Percentiles rank a stretch among this genome's conserved stretches.
phyloP scores from a whole-genome alignment of 2,797 vertebrate species.

The Carduelis carduelis region DNA sequence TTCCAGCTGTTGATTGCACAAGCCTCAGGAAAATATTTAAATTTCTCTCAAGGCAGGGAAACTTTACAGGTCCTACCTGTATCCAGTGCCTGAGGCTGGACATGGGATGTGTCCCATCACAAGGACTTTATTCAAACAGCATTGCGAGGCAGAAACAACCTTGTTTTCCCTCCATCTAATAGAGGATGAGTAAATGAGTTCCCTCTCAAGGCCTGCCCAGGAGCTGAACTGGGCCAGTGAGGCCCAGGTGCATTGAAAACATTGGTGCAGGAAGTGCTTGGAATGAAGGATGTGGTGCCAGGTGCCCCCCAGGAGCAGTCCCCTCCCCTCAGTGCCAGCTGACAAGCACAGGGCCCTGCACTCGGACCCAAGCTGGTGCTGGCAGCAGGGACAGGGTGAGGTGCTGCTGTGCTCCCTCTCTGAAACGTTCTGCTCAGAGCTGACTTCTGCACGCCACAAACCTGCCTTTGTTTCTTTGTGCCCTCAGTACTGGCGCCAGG shows the following conservation, averaged over 20 bases:
- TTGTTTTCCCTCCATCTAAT: not conserved
- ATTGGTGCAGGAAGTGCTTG: not conserved
- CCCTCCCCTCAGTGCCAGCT: not conserved
- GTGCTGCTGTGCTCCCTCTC: fast-evolving
- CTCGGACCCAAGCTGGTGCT: fast-evolving
- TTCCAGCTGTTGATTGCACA: not conserved
- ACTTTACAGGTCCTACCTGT: not conserved
- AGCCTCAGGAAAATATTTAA: not conserved
- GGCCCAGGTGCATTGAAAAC: not conserved
- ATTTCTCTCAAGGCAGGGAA: not conserved
- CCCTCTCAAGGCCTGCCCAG: not conserved
- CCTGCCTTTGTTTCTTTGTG: not conserved
- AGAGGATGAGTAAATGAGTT: not conserved
- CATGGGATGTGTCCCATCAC: not conserved
- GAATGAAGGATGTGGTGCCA: not conserved
- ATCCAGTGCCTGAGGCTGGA: not conserved
- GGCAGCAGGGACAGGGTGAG: fast-evolving
- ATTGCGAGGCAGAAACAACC: not conserved
- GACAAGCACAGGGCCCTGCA: too few relatives aligned
- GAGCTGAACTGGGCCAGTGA: not conserved
- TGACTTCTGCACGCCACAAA: not conserved
- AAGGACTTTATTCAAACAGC: not conserved
- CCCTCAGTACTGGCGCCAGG: constrained; percentile 92
- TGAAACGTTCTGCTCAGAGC: not conserved
- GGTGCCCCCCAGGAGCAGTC: fast-evolving